These are phyloP conservation scores for Malurus melanocephalus DNA, from an alignment of 2,113 vertebrate species.

Conservation along the genomic window DNA sequence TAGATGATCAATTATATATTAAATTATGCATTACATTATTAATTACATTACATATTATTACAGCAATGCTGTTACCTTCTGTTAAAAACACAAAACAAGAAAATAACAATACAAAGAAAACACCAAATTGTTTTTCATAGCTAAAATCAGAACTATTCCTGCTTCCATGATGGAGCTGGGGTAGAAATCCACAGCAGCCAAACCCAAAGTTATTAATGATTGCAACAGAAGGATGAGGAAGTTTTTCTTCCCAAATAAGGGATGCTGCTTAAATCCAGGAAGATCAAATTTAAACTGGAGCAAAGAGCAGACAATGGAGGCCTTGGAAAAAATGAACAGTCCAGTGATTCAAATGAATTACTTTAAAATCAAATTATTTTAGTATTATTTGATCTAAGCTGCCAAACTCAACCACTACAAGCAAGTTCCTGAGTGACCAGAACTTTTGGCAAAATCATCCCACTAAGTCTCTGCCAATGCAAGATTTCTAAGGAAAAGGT, in stretches of 20 bases:
- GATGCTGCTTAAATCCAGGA: constrained; percentile 48
- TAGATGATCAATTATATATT: accelerated
- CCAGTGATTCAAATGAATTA: not conserved
- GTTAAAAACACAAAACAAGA: not conserved
- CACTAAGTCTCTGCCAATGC: not conserved
- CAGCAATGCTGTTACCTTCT: not conserved
- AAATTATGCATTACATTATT: not conserved
- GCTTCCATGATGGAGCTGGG: constrained; percentile 1
- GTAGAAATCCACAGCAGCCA: constrained; percentile 41
- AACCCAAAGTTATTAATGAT: constrained; percentile 15
- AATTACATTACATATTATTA: not conserved
- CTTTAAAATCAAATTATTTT: not conserved
- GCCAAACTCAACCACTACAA: not conserved
- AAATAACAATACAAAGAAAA: not conserved
- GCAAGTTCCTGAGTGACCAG: not conserved
- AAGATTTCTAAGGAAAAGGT: not conserved
- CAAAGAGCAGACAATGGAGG: constrained; percentile 46
- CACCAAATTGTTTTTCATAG: not conserved
- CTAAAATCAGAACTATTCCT: not conserved
- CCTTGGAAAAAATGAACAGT: not conserved
- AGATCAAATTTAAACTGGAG: constrained; percentile 50
- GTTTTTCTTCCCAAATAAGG: constrained; percentile 45
- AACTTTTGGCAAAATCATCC: not conserved
- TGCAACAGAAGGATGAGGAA: constrained; percentile 48
- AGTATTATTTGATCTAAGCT: not conserved